Conservation (phyloP, 2,888 invertebrate genomes). For the Aphidoletes aphidimyza region DNA sequence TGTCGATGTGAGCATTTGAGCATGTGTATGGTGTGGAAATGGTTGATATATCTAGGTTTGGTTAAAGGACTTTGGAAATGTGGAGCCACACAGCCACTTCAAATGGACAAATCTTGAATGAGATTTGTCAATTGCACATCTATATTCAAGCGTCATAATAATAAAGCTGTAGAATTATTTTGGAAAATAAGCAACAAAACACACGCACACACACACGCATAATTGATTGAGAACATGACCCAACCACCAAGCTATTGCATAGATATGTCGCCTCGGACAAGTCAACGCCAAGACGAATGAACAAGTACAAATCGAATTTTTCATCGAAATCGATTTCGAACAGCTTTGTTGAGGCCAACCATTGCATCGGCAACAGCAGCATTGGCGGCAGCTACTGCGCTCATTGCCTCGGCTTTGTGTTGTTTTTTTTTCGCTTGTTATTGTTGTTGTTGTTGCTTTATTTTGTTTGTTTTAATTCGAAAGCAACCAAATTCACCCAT, state of each 20-base stretch:
- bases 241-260: background rate
- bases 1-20: background rate
- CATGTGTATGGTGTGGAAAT: slow-evolving; percentile 12
- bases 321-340: slow-evolving; percentile 17
- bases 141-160: no score
- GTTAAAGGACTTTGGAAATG: no score
- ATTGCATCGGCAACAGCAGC: background rate
- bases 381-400: background rate
- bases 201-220: no score
- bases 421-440: no score
- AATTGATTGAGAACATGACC: no score
- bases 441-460: no score
- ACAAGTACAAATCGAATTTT: background rate
- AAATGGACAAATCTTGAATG: no score
- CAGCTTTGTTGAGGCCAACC: background rate
- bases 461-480: background rate
- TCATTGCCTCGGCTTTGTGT: background rate
- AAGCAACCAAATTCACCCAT: background rate
- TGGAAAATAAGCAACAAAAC: no score
- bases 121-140: no score
- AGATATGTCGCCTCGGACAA: background rate
- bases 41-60: background rate
- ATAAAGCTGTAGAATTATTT: no score
- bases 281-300: background rate
- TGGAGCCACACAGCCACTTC: no score